Evolutionary conservation across 2,797 vertebrate species (phyloP), one percentile per base, ranked within the genome.

Genomic region (Phoeniculus purpureus): DNA sequence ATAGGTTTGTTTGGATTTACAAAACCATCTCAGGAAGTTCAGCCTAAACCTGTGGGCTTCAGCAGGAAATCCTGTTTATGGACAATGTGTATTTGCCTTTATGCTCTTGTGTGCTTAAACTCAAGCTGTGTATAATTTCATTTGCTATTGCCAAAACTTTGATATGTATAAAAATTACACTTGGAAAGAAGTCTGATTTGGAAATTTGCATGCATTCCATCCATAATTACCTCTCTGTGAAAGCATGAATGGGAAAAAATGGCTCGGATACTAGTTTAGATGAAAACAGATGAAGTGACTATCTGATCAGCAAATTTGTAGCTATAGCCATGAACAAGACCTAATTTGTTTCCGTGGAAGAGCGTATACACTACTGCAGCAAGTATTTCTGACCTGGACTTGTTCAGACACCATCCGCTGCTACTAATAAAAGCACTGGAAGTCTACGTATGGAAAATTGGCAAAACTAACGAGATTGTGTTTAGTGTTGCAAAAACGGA

Each of bases 91-190:
- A 31, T 52, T 87, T 84, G 47, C 51, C 51, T 94, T 87, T 59
- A 52, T 47, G 21, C 70, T 81, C 73, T 75, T 92, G 31, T 13
- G 26, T 1, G 1, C 31, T 90, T 89, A 85, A 94, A 83, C 6
- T 56, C 15, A 68, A 94, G 13, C 52, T 87, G 40, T 82, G 29
- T 37, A 50, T 87, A 85, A 93, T 93, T 95, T 74, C 7, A 74
- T 95, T 94, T 93, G 89, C 58, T 26, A 48, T 77, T 89, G 25
- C 6, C 26, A 80, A 89, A 76, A 73, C 19, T 55, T 82, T 61
- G 31, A 59, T 89, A 26, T 0, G 0, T 62, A 56, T 59, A 66
- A 80, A 82, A 89, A 37, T n/a, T 76, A 47, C 10, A 54, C 14
- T 62, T 60, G 70, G 34, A 81, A 92, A 89, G 29, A 85, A 87